These are phyloP conservation scores for Zoanthus sansibaricus DNA, from an alignment of 92 coral and sea anemone genomes.

Conservation along the genomic window DNA sequence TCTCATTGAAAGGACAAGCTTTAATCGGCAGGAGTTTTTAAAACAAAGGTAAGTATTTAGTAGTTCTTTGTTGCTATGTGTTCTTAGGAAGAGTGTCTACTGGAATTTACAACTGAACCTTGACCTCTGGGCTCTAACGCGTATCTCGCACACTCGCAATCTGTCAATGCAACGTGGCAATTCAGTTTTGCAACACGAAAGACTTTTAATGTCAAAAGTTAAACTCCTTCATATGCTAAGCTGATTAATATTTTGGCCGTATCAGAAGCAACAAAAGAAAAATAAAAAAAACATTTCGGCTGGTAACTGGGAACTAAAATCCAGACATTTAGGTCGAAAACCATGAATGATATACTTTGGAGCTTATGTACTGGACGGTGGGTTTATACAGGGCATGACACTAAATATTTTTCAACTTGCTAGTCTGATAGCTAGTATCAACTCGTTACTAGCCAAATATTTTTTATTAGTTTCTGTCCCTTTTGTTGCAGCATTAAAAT, in stretches of 20 bases:
- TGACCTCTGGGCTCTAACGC: no score
- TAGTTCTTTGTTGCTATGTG: not conserved
- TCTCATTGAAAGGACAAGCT: not conserved
- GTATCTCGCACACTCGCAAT: no score
- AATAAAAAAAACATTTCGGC: not conserved
- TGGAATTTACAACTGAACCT: not conserved
- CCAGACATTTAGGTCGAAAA: not conserved
- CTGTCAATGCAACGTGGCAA: conserved; percentile 2
- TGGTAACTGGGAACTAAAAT: not conserved
- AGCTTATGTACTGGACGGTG: not conserved
- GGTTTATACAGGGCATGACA: no score
- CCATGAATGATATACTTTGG: not conserved
- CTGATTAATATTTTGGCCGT: not conserved
- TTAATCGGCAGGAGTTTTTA: not conserved
- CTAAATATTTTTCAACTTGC: no score
- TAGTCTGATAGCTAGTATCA: no score
- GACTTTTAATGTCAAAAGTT: no score
- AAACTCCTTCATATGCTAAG: no score
- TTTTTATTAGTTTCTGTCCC: no score
- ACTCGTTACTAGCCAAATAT: no score
- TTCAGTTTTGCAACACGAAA: not conserved
- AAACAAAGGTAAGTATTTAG: not conserved
- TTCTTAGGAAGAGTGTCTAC: not conserved
- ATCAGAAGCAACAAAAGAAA: not conserved
- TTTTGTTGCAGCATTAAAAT: no score